A percentile compares a stretch with the other conserved stretches of the same genome.
phyloP scores from a whole-genome alignment of 2,888 invertebrate species.

The Ectropis crepuscularia region DNA sequence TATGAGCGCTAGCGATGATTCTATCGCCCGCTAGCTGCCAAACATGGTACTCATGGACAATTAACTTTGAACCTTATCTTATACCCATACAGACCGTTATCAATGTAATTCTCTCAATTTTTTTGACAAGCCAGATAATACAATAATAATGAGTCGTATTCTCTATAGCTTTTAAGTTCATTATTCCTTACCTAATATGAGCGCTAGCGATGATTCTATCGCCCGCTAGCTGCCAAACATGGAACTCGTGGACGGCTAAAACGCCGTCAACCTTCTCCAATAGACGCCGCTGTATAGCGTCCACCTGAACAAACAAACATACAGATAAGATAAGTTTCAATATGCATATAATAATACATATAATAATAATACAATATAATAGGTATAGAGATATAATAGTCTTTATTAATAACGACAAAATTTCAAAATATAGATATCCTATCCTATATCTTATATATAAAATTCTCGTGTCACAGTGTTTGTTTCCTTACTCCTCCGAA shows the following conservation, averaged over 20 bases:
- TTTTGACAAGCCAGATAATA: too few relatives aligned
- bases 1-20: conserved; percentile 98
- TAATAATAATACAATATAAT: too few relatives aligned
- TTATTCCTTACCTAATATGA: conserved; percentile 90
- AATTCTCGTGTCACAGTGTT: too few relatives aligned
- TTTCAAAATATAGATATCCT: too few relatives aligned
- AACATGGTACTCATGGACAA: conserved; percentile 99
- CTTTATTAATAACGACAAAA: too few relatives aligned
- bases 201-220: conserved; percentile 98
- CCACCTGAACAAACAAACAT: conserved; percentile 85
- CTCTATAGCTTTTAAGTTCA: background rate
- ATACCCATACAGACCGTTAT: too few relatives aligned
- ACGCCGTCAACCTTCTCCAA: conserved; percentile 97
- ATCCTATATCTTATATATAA: too few relatives aligned
- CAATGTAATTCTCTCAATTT: too few relatives aligned
- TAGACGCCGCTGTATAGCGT: conserved; percentile 94
- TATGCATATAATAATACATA: too few relatives aligned
- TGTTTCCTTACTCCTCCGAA: too few relatives aligned
- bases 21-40: conserved; percentile 99
- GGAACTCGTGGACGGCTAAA: conserved; percentile 98
- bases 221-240: conserved; percentile 99
- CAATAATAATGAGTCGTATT: too few relatives aligned
- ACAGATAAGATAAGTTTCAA: background rate
- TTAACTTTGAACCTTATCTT: conserved; percentile 72
- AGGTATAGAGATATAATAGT: too few relatives aligned